Conservation (phyloP, 2,113 vertebrate species). For the Mesitornis unicolor region DNA sequence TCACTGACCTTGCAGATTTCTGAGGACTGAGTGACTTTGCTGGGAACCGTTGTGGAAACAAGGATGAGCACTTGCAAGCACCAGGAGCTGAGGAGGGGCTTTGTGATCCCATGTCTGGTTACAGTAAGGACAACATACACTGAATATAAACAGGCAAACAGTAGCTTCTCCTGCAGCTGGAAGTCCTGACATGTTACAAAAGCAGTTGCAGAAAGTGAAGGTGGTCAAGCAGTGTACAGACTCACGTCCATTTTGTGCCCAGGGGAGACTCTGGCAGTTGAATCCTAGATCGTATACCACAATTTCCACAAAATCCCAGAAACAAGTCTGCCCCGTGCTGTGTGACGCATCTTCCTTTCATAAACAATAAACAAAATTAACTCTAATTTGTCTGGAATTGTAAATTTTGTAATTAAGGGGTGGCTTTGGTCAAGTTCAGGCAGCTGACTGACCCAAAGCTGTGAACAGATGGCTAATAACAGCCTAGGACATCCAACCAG, state of each 20-base stretch:
- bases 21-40: not conserved
- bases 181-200: not conserved
- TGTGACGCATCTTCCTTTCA: not conserved
- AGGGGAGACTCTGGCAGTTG: rapidly evolving
- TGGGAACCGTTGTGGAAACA: not conserved
- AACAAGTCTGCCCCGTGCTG: not conserved
- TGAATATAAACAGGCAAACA: not conserved
- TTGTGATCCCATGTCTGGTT: not conserved
- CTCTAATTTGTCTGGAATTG: not conserved
- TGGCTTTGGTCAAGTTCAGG: conserved; percentile 32
- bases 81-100: not conserved
- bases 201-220: not conserved
- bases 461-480: conserved; percentile 63
- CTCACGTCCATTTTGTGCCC: not conserved
- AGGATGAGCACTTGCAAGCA: not conserved
- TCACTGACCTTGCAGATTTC: not conserved
- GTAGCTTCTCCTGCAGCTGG: not conserved
- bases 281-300: not conserved
- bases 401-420: not conserved
- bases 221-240: not conserved
- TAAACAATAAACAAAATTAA: conserved; percentile 2
- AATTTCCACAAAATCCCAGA: not conserved
- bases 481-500: conserved; percentile 18
- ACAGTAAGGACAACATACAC: not conserved
- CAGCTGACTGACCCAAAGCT: conserved; percentile 39